Percentiles rank a stretch among this genome's conserved stretches.
phyloP scores from a whole-genome alignment of 2,113 vertebrate species.

The Cottus gobio region DNA sequence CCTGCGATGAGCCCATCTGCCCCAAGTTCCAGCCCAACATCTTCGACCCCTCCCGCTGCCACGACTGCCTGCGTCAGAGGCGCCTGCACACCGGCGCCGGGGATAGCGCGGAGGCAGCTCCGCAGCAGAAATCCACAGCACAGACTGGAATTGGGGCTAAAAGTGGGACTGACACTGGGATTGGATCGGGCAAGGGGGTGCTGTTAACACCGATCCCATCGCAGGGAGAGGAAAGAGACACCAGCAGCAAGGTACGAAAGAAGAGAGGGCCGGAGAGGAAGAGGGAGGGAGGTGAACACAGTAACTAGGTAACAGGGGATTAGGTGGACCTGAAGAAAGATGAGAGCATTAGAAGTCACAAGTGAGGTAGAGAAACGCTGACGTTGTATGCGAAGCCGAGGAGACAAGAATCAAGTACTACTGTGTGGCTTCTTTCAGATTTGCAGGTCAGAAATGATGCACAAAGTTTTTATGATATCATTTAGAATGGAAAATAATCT shows the following conservation, averaged over 20 bases:
- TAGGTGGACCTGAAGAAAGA: slow-evolving; percentile 13
- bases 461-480: not conserved
- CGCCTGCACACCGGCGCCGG: slow-evolving; percentile 78
- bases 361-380: slow-evolving; percentile 8
- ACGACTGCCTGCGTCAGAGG: slow-evolving; percentile 85
- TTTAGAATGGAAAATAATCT: not conserved
- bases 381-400: not conserved
- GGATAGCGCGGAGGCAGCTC: slow-evolving; percentile 29
- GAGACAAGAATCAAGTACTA: not conserved
- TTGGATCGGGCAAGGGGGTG: slow-evolving; percentile 36
- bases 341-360: slow-evolving; percentile 29
- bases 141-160: slow-evolving; percentile 12
- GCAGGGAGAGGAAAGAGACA: slow-evolving; percentile 71
- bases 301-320: slow-evolving; percentile 33
- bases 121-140: slow-evolving; percentile 25
- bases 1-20: slow-evolving; percentile 75
- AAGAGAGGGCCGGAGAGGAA: slow-evolving; percentile 1
- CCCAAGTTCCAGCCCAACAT: slow-evolving; percentile 87
- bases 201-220: slow-evolving; percentile 59
- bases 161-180: not conserved
- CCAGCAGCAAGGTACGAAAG: slow-evolving; percentile 76
- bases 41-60: slow-evolving; percentile 88
- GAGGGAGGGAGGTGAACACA: slow-evolving; percentile 11
- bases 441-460: not conserved
- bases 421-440: not conserved